These are phyloP conservation scores for Eupithecia tripunctaria DNA, from an alignment of 2,888 invertebrate species.

Conservation along the genomic window DNA sequence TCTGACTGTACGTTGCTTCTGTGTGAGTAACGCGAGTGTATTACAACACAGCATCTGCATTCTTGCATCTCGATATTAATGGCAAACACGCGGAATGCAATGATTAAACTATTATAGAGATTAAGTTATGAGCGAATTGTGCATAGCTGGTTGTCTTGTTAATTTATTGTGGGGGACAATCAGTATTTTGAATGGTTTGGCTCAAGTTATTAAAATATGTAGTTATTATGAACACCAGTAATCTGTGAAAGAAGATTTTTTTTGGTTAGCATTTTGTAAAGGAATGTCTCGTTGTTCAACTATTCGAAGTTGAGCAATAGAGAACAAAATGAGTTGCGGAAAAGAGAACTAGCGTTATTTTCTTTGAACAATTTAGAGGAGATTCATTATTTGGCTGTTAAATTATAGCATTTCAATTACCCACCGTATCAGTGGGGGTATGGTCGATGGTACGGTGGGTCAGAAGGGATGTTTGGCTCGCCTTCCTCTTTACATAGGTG, in stretches of 20 bases:
- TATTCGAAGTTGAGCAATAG: no score
- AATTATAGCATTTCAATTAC: not conserved
- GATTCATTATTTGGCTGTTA: not conserved
- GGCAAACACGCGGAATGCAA: constrained; percentile 36
- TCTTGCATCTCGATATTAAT: constrained; percentile 34
- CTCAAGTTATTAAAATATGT: not conserved
- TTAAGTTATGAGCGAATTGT: constrained; percentile 11
- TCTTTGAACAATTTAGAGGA: not conserved
- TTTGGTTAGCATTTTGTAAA: not conserved
- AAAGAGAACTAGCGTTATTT: no score
- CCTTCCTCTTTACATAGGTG: not conserved
- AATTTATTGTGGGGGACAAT: constrained; percentile 8
- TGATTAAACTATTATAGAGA: constrained; percentile 17
- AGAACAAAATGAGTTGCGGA: no score
- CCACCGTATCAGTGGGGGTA: no score
- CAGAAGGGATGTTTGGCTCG: no score
- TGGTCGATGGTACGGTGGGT: no score
- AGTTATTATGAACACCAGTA: not conserved
- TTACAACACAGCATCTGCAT: constrained; percentile 24
- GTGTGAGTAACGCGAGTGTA: constrained; percentile 42
- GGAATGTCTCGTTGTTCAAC: no score
- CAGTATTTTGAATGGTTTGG: not conserved
- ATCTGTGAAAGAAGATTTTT: not conserved
- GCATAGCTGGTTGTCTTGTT: constrained; percentile 18
- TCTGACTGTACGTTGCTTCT: constrained; percentile 16